Conservation (phyloP, 2,888 invertebrate genomes). For the Scrobipalpa costella region DNA sequence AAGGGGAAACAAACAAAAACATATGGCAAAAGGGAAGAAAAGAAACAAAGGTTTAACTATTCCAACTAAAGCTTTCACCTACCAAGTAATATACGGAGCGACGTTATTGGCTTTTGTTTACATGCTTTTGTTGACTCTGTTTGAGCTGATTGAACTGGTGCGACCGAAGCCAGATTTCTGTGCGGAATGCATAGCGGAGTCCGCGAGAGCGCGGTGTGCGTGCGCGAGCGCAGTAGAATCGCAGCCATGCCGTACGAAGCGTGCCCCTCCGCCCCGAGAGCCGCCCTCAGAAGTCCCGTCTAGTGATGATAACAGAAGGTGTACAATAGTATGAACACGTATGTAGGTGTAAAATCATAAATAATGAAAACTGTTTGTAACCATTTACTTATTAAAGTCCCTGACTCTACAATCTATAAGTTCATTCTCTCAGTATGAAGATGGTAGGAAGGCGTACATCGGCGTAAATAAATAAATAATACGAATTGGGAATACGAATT, state of each 20-base stretch:
- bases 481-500: too few species aligned
- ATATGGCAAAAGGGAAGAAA: not conserved
- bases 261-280: too few species aligned
- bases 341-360: conserved; percentile 5
- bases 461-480: too few species aligned
- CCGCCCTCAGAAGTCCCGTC: too few species aligned
- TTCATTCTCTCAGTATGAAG: not conserved
- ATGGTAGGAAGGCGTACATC: too few species aligned
- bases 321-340: conserved; percentile 7
- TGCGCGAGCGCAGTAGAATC: too few species aligned
- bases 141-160: conserved; percentile 53
- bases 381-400: not conserved
- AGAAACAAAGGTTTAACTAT: conserved; percentile 20
- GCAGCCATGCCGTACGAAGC: too few species aligned
- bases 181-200: not conserved
- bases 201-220: too few species aligned
- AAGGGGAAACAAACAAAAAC: not conserved
- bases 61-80: not conserved
- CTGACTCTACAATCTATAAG: not conserved
- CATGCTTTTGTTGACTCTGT: conserved; percentile 52
- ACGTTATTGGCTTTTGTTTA: conserved; percentile 49
- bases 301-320: not conserved
- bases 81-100: conserved; percentile 23
- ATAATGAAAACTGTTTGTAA: not conserved
- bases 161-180: conserved; percentile 44